Conservation (phyloP, 2,113 vertebrate genomes). For the Ammodytes dubius region DNA sequence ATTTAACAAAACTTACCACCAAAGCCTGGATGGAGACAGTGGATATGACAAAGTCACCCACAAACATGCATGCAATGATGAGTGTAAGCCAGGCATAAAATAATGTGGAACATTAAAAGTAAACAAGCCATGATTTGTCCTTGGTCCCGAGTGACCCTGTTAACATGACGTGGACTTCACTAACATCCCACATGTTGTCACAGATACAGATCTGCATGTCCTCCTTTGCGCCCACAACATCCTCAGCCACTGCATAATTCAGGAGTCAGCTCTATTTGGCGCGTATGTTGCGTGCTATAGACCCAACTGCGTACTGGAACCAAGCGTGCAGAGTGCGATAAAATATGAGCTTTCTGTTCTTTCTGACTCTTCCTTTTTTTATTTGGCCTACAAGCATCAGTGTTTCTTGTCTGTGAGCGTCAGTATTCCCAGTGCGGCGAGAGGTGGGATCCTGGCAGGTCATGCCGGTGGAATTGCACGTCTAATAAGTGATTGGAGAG, state of each 20-base stretch:
- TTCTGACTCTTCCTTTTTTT: not conserved
- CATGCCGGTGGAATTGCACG: constrained; percentile 46
- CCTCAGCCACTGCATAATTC: constrained; percentile 57
- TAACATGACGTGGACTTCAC: constrained; percentile 2
- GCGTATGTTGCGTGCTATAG: constrained; percentile 30
- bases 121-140: not conserved
- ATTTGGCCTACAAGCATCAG: not conserved
- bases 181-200: constrained; percentile 40
- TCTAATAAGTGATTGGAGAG: constrained; percentile 74
- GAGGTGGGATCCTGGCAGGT: constrained; percentile 29
- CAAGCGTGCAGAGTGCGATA: not conserved
- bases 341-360: not conserved
- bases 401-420: constrained; percentile 33
- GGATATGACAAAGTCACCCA: constrained; percentile 7
- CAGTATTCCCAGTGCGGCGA: constrained; percentile 48
- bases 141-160: constrained; percentile 15
- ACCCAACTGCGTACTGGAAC: constrained; percentile 11
- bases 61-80: not conserved
- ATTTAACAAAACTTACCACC: constrained; percentile 49
- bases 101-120: not conserved
- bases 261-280: constrained; percentile 34
- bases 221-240: constrained; percentile 32
- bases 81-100: not conserved
- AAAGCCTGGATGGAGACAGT: constrained; percentile 12
- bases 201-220: constrained; percentile 44